A percentile compares a stretch with the other conserved stretches of the same genome.
Evolutionary conservation across 2,888 invertebrate species (phyloP).

Genomic region (Drosophila diplacantha): DNA sequence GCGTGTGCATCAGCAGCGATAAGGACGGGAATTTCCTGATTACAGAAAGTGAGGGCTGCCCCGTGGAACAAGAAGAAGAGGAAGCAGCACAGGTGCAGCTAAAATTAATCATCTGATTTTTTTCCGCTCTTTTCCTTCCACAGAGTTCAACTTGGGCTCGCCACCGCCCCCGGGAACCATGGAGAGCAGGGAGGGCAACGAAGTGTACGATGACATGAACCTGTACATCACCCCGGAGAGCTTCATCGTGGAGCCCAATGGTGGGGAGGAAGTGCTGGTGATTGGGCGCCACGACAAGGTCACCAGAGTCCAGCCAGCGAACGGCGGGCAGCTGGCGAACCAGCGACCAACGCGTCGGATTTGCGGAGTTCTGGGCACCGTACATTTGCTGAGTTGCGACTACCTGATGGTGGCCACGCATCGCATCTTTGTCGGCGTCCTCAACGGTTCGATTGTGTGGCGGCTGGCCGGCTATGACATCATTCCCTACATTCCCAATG

Average conservation of each 20-base stretch:
- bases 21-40: conserved; percentile 9
- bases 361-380: conserved; percentile 92
- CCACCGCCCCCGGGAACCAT: conserved; percentile 36
- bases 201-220: conserved; percentile 85
- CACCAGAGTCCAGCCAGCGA: conserved; percentile 82
- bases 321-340: conserved; percentile 82
- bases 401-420: conserved; percentile 94
- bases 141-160: conserved; percentile 19
- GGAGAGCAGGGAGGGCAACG: conserved; percentile 48
- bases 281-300: conserved; percentile 90
- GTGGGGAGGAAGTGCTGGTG: conserved; percentile 85
- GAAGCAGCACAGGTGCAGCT: conserved; percentile 28
- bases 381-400: conserved; percentile 89
- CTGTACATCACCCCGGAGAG: conserved; percentile 92
- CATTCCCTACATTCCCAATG: conserved; percentile 88
- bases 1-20: conserved; percentile 26
- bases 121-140: background rate
- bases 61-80: background rate
- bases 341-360: conserved; percentile 83
- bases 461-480: conserved; percentile 88
- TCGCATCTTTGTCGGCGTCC: conserved; percentile 86
- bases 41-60: conserved; percentile 17
- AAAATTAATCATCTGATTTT: conserved; percentile 10
- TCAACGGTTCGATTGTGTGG: conserved; percentile 89
- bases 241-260: conserved; percentile 90